Percentiles rank a stretch among this genome's conserved stretches.
phyloP scores from a whole-genome alignment of 2,888 invertebrate species.

The Drosophila prolongata region DNA sequence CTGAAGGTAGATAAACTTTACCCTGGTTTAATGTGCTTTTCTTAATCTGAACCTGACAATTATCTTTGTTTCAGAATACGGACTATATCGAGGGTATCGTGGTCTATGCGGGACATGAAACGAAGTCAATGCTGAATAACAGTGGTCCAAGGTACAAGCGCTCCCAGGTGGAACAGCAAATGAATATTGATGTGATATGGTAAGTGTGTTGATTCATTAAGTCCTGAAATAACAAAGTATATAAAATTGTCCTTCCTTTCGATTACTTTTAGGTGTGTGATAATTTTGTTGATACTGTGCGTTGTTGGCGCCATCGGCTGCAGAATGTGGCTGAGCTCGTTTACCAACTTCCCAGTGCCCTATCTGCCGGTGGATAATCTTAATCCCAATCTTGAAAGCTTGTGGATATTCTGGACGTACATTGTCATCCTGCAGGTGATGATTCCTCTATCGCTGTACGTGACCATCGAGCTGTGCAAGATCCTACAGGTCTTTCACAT shows the following conservation, averaged over 20 bases:
- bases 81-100: constrained; percentile 98
- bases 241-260: background rate
- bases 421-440: constrained; percentile 98
- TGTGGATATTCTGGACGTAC: constrained; percentile 97
- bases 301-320: constrained; percentile 96
- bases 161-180: constrained; percentile 95
- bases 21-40: background rate
- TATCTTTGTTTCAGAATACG: constrained; percentile 89
- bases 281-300: constrained; percentile 94
- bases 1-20: constrained; percentile 86
- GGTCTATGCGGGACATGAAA: constrained; percentile 98
- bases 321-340: constrained; percentile 90
- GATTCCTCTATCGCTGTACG: constrained; percentile 98
- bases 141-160: constrained; percentile 97
- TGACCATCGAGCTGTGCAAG: constrained; percentile 98
- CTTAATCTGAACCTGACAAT: background rate
- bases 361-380: constrained; percentile 87
- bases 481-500: constrained; percentile 98
- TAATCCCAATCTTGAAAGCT: constrained; percentile 89
- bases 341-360: constrained; percentile 86
- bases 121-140: constrained; percentile 99
- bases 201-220: constrained; percentile 86
- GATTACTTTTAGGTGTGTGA: constrained; percentile 88
- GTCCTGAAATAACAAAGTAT: too few species aligned
- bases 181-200: constrained; percentile 98